Percentiles rank a stretch among this genome's conserved stretches.
These are phyloP conservation scores for Pseudomyrmex flavicornis DNA, from an alignment of 1,140 invertebrate species.

Conservation along the genomic window DNA sequence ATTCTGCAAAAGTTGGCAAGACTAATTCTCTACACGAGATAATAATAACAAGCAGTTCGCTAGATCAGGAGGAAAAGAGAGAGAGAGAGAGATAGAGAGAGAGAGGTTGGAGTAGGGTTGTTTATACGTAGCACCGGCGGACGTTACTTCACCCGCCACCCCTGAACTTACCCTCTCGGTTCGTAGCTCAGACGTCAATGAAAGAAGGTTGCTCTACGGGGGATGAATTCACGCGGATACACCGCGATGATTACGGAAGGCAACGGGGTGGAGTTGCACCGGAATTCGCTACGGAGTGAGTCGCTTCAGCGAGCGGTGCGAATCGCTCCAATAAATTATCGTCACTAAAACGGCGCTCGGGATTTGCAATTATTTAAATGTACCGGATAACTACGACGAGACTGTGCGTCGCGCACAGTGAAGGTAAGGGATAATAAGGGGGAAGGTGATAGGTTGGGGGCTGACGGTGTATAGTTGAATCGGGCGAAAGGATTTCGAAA, in stretches of 20 bases:
- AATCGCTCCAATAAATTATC: slow-evolving; percentile 82
- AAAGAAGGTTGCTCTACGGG: slow-evolving; percentile 63
- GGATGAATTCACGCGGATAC: slow-evolving; percentile 65
- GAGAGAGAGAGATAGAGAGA: not conserved
- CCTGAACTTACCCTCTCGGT: slow-evolving; percentile 35
- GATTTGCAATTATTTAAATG: slow-evolving; percentile 83
- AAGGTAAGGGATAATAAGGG: not conserved
- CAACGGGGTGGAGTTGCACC: slow-evolving; percentile 33
- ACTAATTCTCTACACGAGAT: slow-evolving; percentile 48
- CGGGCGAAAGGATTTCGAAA: slow-evolving; percentile 47
- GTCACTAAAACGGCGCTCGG: slow-evolving; percentile 74
- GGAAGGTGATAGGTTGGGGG: slow-evolving; percentile 1
- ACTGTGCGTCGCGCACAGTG: not conserved
- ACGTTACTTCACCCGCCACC: slow-evolving; percentile 63
- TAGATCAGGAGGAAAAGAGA: slow-evolving; percentile 35
- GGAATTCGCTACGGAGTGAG: slow-evolving; percentile 76
- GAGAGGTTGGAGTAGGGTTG: slow-evolving; percentile 32
- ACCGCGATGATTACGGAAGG: slow-evolving; percentile 62
- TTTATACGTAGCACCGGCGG: slow-evolving; percentile 63
- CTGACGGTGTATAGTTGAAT: slow-evolving; percentile 31
- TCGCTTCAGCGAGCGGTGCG: slow-evolving; percentile 68
- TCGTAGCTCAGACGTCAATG: slow-evolving; percentile 60
- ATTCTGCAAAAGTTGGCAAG: slow-evolving; percentile 42
- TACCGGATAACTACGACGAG: slow-evolving; percentile 73
- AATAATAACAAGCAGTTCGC: slow-evolving; percentile 72